phyloP scores from a whole-genome alignment of 2,888 invertebrate species.

The Gandaritis pyraliata region DNA sequence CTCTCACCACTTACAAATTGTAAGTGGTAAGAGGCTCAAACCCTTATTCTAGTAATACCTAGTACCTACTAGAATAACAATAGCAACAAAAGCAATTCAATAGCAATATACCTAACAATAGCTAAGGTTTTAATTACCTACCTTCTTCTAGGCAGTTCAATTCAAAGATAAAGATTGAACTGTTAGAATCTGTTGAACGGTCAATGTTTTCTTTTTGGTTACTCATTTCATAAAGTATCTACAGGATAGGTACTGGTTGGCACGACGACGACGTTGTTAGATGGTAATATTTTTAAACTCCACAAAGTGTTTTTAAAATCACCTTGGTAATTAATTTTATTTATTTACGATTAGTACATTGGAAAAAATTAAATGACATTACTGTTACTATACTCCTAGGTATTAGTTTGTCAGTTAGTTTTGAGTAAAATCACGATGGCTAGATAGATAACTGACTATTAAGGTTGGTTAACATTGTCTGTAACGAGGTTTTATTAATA shows the following conservation, averaged over 20 bases:
- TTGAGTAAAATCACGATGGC: slow-evolving; percentile 4
- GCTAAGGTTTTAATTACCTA: too few species aligned
- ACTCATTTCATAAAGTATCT: slow-evolving; percentile 27
- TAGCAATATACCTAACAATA: too few species aligned
- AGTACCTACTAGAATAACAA: too few species aligned
- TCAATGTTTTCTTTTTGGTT: slow-evolving; percentile 43
- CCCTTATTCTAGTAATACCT: too few species aligned
- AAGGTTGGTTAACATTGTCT: too few species aligned
- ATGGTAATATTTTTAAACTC: not conserved
- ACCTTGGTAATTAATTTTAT: slow-evolving; percentile 62
- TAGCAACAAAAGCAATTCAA: too few species aligned
- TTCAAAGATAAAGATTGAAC: slow-evolving; percentile 55
- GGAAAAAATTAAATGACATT: slow-evolving; percentile 18
- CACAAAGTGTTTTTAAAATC: slow-evolving; percentile 44
- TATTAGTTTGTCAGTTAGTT: slow-evolving; percentile 7
- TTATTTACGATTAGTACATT: slow-evolving; percentile 39
- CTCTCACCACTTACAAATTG: too few species aligned
- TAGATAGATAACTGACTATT: too few species aligned
- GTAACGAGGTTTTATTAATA: too few species aligned
- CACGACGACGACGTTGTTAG: slow-evolving; percentile 3
- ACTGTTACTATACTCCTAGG: too few species aligned
- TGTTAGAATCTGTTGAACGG: slow-evolving; percentile 46
- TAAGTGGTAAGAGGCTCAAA: too few species aligned
- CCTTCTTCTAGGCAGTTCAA: slow-evolving; percentile 54
- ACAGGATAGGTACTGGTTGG: not conserved